These are phyloP conservation scores for Pampus argenteus DNA, from an alignment of 2,797 vertebrate species.

Conservation along the genomic window DNA sequence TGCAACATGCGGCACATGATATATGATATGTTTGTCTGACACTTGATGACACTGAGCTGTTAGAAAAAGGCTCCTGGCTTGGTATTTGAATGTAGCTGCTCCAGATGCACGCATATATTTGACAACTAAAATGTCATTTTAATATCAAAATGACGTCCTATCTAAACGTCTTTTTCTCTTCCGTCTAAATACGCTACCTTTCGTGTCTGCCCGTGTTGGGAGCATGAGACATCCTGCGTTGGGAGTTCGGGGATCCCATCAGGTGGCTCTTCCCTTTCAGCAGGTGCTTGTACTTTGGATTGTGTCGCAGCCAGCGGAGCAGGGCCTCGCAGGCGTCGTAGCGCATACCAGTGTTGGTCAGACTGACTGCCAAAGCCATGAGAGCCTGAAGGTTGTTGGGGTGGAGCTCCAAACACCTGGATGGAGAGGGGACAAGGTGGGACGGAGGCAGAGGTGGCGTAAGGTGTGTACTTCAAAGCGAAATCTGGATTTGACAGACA, in stretches of 20 bases:
- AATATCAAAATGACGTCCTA: no score
- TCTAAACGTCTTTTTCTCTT: not conserved
- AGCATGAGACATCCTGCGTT: conserved; percentile 88
- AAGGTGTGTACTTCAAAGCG: conserved; percentile 75
- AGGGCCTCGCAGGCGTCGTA: conserved; percentile 94
- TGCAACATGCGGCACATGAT: conserved; percentile 18
- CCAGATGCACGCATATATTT: not conserved
- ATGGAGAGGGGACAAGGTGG: conserved; percentile 51
- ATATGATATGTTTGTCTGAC: conserved; percentile 12
- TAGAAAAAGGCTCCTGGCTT: not conserved
- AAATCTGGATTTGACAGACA: conserved; percentile 66
- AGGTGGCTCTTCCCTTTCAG: conserved; percentile 87
- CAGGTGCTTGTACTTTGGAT: conserved; percentile 95
- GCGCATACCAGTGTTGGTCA: conserved; percentile 96
- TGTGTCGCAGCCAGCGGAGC: conserved; percentile 94
- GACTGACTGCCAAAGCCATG: conserved; percentile 96
- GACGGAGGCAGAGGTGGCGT: conserved; percentile 30
- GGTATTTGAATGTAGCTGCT: not conserved
- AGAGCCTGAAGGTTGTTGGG: conserved; percentile 95
- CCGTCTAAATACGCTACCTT: conserved; percentile 54
- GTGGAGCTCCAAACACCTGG: conserved; percentile 97
- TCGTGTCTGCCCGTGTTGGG: conserved; percentile 73
- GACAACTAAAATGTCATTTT: no score
- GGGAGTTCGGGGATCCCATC: conserved; percentile 87
- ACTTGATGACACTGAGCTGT: not conserved